phyloP scores from a whole-genome alignment of 2,888 invertebrate species.

The Coelinius sp. region DNA sequence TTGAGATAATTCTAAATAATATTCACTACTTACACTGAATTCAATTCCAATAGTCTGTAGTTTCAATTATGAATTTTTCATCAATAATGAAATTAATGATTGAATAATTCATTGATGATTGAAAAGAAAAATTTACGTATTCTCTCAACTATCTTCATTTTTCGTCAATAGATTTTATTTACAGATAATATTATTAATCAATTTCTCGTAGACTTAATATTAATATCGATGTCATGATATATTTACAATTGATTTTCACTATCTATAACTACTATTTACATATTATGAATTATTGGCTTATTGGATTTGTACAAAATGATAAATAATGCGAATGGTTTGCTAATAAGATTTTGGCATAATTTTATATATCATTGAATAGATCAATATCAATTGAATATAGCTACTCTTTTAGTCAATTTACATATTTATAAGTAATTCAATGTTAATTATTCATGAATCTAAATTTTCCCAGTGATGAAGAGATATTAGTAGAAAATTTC shows the following conservation, averaged over 20 bases:
- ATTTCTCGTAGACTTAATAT: background rate
- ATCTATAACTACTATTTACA: slow-evolving; percentile 17
- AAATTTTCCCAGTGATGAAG: background rate
- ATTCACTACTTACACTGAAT: slow-evolving; percentile 6
- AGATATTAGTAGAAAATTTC: slow-evolving; percentile 11
- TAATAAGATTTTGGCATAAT: background rate
- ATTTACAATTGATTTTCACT: slow-evolving; percentile 20
- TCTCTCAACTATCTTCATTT: background rate
- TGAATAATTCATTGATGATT: background rate
- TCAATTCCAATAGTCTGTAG: slow-evolving; percentile 25
- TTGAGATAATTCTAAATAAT: background rate
- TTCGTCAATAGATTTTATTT: background rate
- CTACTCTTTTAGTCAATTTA: background rate
- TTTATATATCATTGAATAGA: background rate
- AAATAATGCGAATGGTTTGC: background rate
- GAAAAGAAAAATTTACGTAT: background rate
- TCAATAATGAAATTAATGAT: background rate
- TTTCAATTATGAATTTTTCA: background rate
- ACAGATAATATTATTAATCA: background rate
- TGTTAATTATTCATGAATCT: background rate
- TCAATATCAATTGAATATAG: background rate
- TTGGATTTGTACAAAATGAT: background rate
- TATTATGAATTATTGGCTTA: background rate
- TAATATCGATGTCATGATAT: background rate
- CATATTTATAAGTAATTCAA: background rate